Evolutionary conservation across 2,113 vertebrate genomes (phyloP).

Genomic region (Oncorhynchus gorbuscha): DNA sequence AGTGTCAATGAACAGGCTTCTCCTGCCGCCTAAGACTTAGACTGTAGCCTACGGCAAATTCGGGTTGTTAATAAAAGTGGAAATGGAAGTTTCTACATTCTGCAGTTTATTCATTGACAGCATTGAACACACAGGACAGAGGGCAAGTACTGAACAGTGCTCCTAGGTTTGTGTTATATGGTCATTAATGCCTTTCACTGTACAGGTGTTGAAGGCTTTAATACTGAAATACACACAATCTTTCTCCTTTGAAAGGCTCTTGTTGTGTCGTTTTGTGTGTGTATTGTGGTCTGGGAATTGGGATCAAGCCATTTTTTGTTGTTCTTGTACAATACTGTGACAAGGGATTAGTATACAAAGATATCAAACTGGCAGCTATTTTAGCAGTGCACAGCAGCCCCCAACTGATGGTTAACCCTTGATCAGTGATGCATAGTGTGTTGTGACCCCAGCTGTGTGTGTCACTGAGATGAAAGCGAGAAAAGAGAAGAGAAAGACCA

Average conservation of each 20-base stretch:
- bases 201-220: not conserved
- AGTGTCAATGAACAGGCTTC: conserved; percentile 4
- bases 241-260: too few species aligned
- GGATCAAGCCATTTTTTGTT: not conserved
- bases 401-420: not conserved
- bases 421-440: not conserved
- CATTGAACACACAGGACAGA: not conserved
- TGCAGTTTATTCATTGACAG: not conserved
- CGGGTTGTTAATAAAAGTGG: not conserved
- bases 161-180: not conserved
- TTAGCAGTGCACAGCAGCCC: not conserved
- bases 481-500: not conserved
- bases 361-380: not conserved
- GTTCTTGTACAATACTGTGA: not conserved
- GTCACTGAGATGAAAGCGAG: too few species aligned
- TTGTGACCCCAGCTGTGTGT: not conserved
- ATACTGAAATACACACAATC: not conserved
- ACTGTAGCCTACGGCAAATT: not conserved
- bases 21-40: not conserved
- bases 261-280: too few species aligned
- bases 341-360: not conserved
- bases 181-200: not conserved
- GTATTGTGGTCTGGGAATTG: not conserved
- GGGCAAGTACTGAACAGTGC: not conserved
- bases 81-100: not conserved